phyloP scores from a whole-genome alignment of 2,888 invertebrate genomes.

The Melinopterus prodromus region DNA sequence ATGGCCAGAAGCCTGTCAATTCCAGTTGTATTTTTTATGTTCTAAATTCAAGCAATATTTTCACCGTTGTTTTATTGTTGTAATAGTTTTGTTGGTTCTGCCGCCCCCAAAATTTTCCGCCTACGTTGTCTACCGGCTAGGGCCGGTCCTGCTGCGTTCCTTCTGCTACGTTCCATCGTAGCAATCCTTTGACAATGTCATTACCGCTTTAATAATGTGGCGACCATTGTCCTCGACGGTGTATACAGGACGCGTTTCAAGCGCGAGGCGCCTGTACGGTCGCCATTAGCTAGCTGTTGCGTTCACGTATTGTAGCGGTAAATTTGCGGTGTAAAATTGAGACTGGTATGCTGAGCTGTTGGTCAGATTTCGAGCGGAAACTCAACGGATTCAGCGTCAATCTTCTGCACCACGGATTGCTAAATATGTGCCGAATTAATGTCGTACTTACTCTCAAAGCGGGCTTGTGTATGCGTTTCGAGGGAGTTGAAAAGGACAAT shows the following conservation, averaged over 20 bases:
- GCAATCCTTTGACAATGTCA: constrained; percentile 36
- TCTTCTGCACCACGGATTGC: not conserved
- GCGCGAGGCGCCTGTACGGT: not conserved
- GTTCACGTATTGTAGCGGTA: not conserved
- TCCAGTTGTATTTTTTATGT: no score
- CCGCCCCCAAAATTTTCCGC: no score
- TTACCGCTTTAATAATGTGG: constrained; percentile 41
- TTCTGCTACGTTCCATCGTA: constrained; percentile 7
- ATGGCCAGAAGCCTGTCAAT: no score
- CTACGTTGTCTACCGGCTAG: no score
- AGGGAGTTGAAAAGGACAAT: not conserved
- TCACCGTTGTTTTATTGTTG: no score
- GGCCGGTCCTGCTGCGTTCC: not conserved
- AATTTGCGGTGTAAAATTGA: not conserved
- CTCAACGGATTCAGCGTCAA: not conserved
- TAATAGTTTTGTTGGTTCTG: no score
- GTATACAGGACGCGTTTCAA: not conserved
- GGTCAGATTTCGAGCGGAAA: not conserved
- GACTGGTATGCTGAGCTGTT: not conserved
- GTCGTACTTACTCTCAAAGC: not conserved
- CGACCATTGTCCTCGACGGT: constrained; percentile 36
- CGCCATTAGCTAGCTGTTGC: not conserved
- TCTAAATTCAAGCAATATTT: no score
- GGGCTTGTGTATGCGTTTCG: not conserved
- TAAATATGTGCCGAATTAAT: not conserved